Conservation (phyloP, 1,140 invertebrate species). For the Nasonia giraulti region DNA sequence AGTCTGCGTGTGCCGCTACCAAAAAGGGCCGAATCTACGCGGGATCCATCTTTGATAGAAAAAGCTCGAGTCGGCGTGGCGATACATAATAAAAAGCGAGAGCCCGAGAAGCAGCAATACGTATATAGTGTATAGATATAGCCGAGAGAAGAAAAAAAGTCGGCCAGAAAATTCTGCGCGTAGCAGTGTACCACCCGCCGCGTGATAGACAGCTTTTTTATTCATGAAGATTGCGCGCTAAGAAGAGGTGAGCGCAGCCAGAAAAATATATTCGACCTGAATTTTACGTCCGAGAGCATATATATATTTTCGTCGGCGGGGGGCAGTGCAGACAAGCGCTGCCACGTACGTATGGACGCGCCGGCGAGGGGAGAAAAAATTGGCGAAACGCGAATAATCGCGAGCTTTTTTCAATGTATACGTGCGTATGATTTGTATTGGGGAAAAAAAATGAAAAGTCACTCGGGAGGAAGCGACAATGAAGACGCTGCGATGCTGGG, state of each 20-base stretch:
- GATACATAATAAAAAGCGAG: constrained; percentile 9
- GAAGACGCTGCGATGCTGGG: background rate
- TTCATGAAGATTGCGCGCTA: constrained; percentile 47
- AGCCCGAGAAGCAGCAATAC: background rate
- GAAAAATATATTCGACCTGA: constrained; percentile 39
- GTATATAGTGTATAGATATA: background rate
- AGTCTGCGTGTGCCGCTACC: no score
- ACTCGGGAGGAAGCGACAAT: background rate
- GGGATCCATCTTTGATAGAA: constrained; percentile 19
- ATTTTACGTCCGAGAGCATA: constrained; percentile 24
- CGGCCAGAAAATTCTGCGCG: background rate
- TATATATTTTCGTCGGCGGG: constrained; percentile 35
- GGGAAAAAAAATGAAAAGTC: constrained; percentile 33
- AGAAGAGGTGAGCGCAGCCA: constrained; percentile 10
- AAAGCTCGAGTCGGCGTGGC: background rate
- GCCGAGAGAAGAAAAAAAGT: constrained; percentile 1
- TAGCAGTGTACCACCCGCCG: background rate
- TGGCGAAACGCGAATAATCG: constrained; percentile 33
- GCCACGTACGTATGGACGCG: background rate
- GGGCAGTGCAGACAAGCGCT: background rate
- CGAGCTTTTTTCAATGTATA: background rate
- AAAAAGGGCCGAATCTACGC: background rate
- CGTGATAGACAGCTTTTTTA: constrained; percentile 50
- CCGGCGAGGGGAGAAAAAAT: constrained; percentile 1
- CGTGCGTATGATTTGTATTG: background rate